Percentiles rank a stretch among this genome's conserved stretches.
These are phyloP conservation scores for Seriola rivoliana DNA, from an alignment of 2,113 vertebrate genomes.

Conservation along the genomic window DNA sequence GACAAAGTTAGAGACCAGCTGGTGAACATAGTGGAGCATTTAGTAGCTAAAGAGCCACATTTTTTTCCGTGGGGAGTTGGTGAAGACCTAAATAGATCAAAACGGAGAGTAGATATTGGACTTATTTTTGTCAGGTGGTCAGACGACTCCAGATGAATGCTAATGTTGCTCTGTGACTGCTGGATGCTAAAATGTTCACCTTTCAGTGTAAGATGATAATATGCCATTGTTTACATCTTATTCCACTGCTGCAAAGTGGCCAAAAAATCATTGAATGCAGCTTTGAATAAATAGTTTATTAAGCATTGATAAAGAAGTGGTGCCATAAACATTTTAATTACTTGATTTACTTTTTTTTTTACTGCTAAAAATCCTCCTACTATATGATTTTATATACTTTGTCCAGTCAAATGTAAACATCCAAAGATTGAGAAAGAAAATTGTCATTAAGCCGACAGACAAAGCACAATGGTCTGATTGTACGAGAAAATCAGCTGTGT, in stretches of 20 bases:
- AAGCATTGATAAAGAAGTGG: neutral
- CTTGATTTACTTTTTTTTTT: neutral
- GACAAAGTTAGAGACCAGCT: too few species aligned
- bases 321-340: neutral
- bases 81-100: too few species aligned
- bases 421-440: neutral
- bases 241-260: neutral
- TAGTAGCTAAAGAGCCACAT: too few species aligned
- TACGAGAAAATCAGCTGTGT: constrained; percentile 3
- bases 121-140: too few species aligned
- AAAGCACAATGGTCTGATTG: neutral
- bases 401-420: constrained; percentile 1
- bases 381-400: neutral
- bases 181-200: too few species aligned
- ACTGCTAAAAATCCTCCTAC: too few species aligned
- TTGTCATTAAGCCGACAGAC: neutral
- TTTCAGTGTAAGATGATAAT: too few species aligned
- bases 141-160: too few species aligned
- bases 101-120: too few species aligned
- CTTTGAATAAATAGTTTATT: neutral
- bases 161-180: too few species aligned
- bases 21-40: too few species aligned
- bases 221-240: neutral
- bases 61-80: too few species aligned
- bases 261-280: neutral